Percentiles rank a stretch among this genome's conserved stretches.
Evolutionary conservation across 2,888 invertebrate genomes (phyloP).

Genomic region (Folsomia candida): DNA sequence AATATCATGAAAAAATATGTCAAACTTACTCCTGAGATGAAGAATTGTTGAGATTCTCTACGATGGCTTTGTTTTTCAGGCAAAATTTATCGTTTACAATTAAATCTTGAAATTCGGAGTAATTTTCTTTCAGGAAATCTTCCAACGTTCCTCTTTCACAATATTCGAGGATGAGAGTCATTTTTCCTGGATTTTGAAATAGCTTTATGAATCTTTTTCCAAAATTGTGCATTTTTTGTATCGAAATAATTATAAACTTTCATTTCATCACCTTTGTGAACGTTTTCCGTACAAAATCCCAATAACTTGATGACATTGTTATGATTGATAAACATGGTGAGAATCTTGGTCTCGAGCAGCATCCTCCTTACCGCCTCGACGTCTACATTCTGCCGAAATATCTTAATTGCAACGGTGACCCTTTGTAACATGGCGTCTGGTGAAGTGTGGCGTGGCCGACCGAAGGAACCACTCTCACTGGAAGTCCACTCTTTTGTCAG

Average conservation of each 20-base stretch:
- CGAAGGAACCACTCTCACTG: too few relatives aligned
- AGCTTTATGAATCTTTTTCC: background rate
- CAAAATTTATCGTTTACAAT: slow-evolving; percentile 16
- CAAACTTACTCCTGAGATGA: too few relatives aligned
- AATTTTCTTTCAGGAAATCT: slow-evolving; percentile 18
- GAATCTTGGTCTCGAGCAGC: slow-evolving; percentile 22
- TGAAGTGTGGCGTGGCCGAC: too few relatives aligned
- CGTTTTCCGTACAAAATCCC: slow-evolving; percentile 18
- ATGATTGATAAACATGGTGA: slow-evolving; percentile 15
- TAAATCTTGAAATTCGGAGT: slow-evolving; percentile 3
- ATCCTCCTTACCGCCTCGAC: slow-evolving; percentile 4
- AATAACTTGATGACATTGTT: slow-evolving; percentile 15
- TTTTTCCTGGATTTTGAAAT: slow-evolving; percentile 11
- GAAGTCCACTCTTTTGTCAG: too few relatives aligned
- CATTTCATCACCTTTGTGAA: slow-evolving; percentile 18
- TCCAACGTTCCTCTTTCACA: slow-evolving; percentile 18
- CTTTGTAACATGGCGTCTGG: too few relatives aligned
- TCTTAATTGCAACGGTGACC: slow-evolving; percentile 17
- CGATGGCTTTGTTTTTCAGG: too few relatives aligned
- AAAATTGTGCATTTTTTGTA: background rate
- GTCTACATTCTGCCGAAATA: slow-evolving; percentile 11
- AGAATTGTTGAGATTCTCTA: too few relatives aligned
- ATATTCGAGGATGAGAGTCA: slow-evolving; percentile 17
- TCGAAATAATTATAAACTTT: background rate
- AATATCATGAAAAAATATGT: too few relatives aligned